Conservation (phyloP, 2,888 invertebrate species). For the Esperia sulphurella region DNA sequence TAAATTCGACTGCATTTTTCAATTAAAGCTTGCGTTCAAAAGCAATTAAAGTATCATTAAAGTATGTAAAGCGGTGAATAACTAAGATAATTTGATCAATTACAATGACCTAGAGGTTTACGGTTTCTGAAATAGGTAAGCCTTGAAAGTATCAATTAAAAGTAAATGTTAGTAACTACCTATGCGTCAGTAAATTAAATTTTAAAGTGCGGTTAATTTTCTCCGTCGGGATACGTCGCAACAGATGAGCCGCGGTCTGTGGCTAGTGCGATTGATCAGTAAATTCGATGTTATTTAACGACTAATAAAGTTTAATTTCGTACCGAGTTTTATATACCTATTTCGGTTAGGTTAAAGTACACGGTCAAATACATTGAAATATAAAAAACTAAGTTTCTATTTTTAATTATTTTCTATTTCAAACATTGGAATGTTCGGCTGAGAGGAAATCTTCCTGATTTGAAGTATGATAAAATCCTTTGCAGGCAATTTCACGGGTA, state of each 20-base stretch:
- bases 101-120: slow-evolving; percentile 6
- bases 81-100: slow-evolving; percentile 4
- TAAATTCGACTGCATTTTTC: background rate
- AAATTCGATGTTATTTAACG: slow-evolving; percentile 5
- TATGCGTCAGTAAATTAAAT: slow-evolving; percentile 30
- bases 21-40: slow-evolving; percentile 1
- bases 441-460: slow-evolving; percentile 4
- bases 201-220: slow-evolving; percentile 50
- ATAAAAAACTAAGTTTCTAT: background rate
- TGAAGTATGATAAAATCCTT: slow-evolving; percentile 39
- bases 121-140: background rate
- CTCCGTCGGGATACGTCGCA: slow-evolving; percentile 42
- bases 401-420: background rate
- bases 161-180: too few relatives aligned
- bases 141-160: background rate
- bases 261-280: slow-evolving; percentile 16
- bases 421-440: background rate
- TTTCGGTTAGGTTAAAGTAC: slow-evolving; percentile 18
- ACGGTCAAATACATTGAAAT: slow-evolving; percentile 18
- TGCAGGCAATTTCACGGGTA: slow-evolving; percentile 65
- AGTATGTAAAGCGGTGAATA: slow-evolving; percentile 4
- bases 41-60: slow-evolving; percentile 6
- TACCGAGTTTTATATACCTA: background rate
- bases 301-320: slow-evolving; percentile 21
- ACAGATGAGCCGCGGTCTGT: slow-evolving; percentile 55